A percentile compares a stretch with the other conserved stretches of the same genome.
Evolutionary conservation across 1,140 invertebrate species (phyloP).

Genomic region (Cydia amplana): DNA sequence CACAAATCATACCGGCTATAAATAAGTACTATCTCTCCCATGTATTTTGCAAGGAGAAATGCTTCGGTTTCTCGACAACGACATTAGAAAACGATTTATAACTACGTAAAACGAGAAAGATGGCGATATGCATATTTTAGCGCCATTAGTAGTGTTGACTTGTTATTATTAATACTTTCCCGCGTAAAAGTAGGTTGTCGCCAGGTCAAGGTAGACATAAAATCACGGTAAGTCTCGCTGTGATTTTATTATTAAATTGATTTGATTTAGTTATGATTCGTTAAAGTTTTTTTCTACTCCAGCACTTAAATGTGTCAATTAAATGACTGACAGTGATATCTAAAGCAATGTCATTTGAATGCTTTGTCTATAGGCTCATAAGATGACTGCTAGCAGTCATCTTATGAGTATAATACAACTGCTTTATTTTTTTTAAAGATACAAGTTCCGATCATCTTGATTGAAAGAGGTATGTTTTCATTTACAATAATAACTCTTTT

Average conservation of each 20-base stretch:
- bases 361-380: too few species aligned
- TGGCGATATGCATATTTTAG: slow-evolving; percentile 24
- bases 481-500: too few species aligned
- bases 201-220: slow-evolving; percentile 23
- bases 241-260: slow-evolving; percentile 4
- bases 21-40: slow-evolving; percentile 25
- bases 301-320: too few species aligned
- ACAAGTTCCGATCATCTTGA: too few species aligned
- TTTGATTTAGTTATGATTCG: slow-evolving; percentile 5
- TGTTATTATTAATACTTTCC: slow-evolving; percentile 13
- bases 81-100: slow-evolving; percentile 31
- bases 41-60: slow-evolving; percentile 30
- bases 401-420: too few species aligned
- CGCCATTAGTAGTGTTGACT: slow-evolving; percentile 3
- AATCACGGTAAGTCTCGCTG: slow-evolving; percentile 13
- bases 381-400: too few species aligned
- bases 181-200: slow-evolving; percentile 20
- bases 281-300: too few species aligned
- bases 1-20: slow-evolving; percentile 2
- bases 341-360: too few species aligned
- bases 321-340: too few species aligned
- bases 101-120: slow-evolving; percentile 10
- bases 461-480: too few species aligned
- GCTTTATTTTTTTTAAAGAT: too few species aligned
- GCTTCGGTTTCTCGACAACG: slow-evolving; percentile 17